Conservation (phyloP, 2,888 invertebrate genomes). For the Polymixis lichenea region DNA sequence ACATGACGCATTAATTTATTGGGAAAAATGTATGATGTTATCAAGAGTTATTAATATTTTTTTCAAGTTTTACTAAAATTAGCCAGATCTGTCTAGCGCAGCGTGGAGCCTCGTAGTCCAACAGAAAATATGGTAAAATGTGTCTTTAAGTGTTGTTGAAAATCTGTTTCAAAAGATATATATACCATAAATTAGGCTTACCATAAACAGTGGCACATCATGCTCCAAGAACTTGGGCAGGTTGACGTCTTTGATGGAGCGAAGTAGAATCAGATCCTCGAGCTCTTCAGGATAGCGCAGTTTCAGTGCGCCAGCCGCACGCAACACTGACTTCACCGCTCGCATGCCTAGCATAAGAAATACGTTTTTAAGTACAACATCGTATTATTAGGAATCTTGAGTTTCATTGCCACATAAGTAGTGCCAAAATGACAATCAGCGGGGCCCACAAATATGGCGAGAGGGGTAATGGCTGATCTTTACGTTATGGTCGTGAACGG, state of each 20-base stretch:
- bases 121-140: neutral
- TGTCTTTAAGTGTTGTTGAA: neutral
- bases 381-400: neutral
- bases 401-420: neutral
- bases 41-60: neutral
- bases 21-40: neutral
- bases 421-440: neutral
- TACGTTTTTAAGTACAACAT: neutral
- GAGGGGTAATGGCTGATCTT: no score
- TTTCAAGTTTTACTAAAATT: neutral
- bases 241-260: constrained; percentile 98
- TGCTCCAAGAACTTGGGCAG: constrained; percentile 97
- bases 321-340: constrained; percentile 97
- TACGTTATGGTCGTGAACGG: no score
- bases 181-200: constrained; percentile 68
- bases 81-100: neutral
- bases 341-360: constrained; percentile 93
- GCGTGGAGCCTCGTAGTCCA: neutral
- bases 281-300: constrained; percentile 96
- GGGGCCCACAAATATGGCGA: no score
- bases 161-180: neutral
- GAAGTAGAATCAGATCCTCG: constrained; percentile 96
- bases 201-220: constrained; percentile 96
- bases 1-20: neutral
- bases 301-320: constrained; percentile 97